Evolutionary conservation across 2,113 vertebrate species (phyloP), one percentile per base, ranked within the genome.

Genomic region (Platysteira castanea): DNA sequence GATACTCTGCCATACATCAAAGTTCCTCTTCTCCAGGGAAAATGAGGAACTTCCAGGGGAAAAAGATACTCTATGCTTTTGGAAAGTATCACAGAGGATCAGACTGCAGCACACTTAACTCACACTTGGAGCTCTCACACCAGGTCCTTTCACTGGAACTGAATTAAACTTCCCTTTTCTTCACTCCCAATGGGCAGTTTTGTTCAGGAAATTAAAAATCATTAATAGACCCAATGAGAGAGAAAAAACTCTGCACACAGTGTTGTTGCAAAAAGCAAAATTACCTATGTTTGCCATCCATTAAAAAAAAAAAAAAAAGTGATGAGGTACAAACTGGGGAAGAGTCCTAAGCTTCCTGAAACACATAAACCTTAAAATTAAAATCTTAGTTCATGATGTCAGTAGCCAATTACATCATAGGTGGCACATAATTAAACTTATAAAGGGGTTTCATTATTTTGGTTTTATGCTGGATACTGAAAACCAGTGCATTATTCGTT

Each of bases 361-460:
- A 97, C 63, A 84, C 81, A 89, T 84, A 97, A 89, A 91, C n/a
- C n/a, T 89, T 53, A 88, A 89, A 96, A 96, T 95, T 94, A 93
- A 91, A 96, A 74, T 78, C 74, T 53, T 81, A 73, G 81, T 91
- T 97, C 61, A 89, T 82, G 69, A 91, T 93, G 95, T 96, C 96
- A 94, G 91, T 80, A 96, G 91, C 57, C 28, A 35, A 90, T 95
- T 81, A 96, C 93, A 93, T 80, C 90, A 95, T 77, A 79, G 75
- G 31, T 96, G 88, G 90, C 95, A 97, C 93, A 88, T 93, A 96
- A 96, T 98, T 98, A 96, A 98, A 97, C 78, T 96, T 87, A 87
- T 69, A 91, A 37, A 93, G 75, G 78, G 89, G 65, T 93, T 97
- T 61, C 68, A 37, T 83, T 93, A 87, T 89, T 96, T 92, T 76